Evolutionary conservation across 1,140 invertebrate genomes (phyloP).

Genomic region (Rhyzopertha dominica): DNA sequence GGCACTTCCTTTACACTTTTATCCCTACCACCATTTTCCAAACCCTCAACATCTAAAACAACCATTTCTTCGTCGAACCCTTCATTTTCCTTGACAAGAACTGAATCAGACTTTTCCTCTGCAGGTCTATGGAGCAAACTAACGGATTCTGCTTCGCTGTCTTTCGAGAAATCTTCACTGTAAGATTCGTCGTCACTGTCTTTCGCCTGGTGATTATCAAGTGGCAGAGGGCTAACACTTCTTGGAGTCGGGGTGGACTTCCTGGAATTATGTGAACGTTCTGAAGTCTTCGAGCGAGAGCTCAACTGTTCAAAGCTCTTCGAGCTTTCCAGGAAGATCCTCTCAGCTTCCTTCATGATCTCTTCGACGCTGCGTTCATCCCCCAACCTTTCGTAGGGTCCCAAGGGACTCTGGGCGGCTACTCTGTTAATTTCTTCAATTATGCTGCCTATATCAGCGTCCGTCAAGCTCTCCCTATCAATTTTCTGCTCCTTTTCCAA

Average conservation of each 20-base stretch:
- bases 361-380: conserved; percentile 41
- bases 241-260: conserved; percentile 40
- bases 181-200: conserved; percentile 28
- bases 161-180: conserved; percentile 36
- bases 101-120: conserved; percentile 4
- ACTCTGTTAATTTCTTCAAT: conserved; percentile 44
- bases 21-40: background rate
- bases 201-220: conserved; percentile 22
- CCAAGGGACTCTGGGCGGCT: conserved; percentile 42
- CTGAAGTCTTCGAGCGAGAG: conserved; percentile 37
- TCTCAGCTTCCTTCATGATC: conserved; percentile 42
- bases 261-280: conserved; percentile 26
- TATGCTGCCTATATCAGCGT: conserved; percentile 44
- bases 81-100: conserved; percentile 2
- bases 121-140: background rate
- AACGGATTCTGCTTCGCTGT: conserved; percentile 24
- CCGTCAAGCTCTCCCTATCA: conserved; percentile 19
- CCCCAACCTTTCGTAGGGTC: conserved; percentile 29
- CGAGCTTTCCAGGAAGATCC: conserved; percentile 43
- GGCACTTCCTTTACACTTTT: conserved; percentile 6
- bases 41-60: conserved; percentile 2
- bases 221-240: conserved; percentile 38
- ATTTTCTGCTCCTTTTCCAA: conserved; percentile 35
- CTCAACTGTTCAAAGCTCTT: conserved; percentile 45
- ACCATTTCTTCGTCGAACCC: background rate